phyloP scores from a whole-genome alignment of 1,140 invertebrate species.

The Lepidurus arcticus region DNA sequence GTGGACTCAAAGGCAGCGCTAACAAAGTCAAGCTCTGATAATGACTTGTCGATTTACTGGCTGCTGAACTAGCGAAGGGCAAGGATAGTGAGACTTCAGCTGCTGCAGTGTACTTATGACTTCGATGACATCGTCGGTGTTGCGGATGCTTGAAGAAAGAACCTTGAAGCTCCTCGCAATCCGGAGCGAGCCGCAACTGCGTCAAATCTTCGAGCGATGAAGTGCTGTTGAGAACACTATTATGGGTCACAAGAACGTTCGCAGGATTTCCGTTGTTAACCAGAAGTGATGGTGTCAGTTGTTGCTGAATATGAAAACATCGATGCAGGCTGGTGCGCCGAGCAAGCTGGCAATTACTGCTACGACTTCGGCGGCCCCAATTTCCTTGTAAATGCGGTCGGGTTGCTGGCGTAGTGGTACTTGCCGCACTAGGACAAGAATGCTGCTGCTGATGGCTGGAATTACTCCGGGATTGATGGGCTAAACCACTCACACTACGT shows the following conservation, averaged over 20 bases:
- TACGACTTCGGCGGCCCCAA: not conserved
- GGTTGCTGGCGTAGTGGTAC: not conserved
- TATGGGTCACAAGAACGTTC: not conserved
- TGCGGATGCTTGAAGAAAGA: not conserved
- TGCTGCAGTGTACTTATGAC: not conserved
- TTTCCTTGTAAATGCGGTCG: slow-evolving; percentile 14
- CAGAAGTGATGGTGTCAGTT: not conserved
- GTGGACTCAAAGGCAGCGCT: slow-evolving; percentile 22
- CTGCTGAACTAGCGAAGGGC: not conserved
- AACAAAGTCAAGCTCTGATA: slow-evolving; percentile 27
- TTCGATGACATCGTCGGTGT: slow-evolving; percentile 7
- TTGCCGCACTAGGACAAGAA: not conserved
- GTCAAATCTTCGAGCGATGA: not conserved
- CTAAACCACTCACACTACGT: slow-evolving; percentile 47
- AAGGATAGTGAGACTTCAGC: not conserved
- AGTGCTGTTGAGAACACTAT: not conserved
- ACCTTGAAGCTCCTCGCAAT: not conserved
- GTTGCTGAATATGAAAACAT: not conserved
- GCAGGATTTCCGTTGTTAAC: slow-evolving; percentile 4
- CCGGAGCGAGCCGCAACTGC: not conserved
- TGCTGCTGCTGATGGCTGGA: not conserved
- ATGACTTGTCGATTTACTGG: slow-evolving; percentile 10
- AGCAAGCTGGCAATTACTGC: not conserved
- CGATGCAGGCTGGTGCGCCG: not conserved
- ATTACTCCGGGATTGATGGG: slow-evolving; percentile 24